Evolutionary conservation across 2,797 vertebrate genomes (phyloP), one percentile per base, ranked within the genome.

Genomic region (Anguilla marmorata): DNA sequence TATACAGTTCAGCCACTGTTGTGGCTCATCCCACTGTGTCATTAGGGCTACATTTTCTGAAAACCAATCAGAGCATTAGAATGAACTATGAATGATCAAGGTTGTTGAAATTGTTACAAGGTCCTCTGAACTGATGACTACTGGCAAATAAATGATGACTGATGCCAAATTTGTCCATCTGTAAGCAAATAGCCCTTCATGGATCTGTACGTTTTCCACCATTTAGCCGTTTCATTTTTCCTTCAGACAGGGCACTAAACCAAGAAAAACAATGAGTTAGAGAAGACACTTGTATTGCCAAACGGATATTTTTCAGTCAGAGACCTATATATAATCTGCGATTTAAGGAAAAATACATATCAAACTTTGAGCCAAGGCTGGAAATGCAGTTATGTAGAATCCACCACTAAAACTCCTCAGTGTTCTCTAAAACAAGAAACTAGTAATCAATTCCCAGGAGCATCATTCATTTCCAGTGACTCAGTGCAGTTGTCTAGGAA

Each of bases 401-500:
- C 33, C 33, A 41, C 72, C 14, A 37, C 3, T 19, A 76, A 41
- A 76, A 41, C 16, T 19, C 33, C 33, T 41, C 33, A 76, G 33
- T 11, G 12, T 41, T 76, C 72, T 76, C 30, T 16, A 41, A 41
- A 76, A 76, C 72, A 76, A 69, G 66, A 69, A 69, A 76, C 72
- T 76, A 9, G 72, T 16, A 33, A 76, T 76, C 72, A 37, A 76
- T 27, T 80, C 76, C 76, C 76, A 80, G 16, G 76, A 76, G 72
- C 33, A 76, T 76, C 72, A 41, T 24, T 76, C 30, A 76, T 76
- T 37, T 76, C 72, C 72, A 30, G 72, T 76, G 72, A 76, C 72
- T 76, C 72, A 74, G 27, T 76, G 30, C 33, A 76, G 30, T 76
- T 76, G 72, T 76, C 72, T 76, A 76, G 72, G 72, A 76, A 76